These are phyloP conservation scores for Ormyrus pomaceus DNA, from an alignment of 2,888 invertebrate species.

Conservation along the genomic window DNA sequence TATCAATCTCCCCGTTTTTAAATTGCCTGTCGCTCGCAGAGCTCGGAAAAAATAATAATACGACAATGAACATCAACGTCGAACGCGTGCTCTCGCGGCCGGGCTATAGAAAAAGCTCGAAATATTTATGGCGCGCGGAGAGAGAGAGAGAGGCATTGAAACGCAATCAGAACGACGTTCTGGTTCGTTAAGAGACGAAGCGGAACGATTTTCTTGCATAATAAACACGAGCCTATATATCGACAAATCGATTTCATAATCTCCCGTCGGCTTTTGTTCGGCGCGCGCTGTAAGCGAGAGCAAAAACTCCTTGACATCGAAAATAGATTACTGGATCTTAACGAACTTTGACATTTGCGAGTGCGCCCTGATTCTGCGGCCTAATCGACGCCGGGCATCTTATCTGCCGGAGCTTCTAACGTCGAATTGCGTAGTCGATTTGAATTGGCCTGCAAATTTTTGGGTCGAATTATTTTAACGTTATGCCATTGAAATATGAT, in stretches of 20 bases:
- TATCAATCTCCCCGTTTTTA: no score
- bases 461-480: no score
- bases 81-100: no score
- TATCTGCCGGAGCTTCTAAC: no score
- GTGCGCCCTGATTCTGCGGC: background rate
- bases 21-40: no score
- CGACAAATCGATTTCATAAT: conserved; percentile 10
- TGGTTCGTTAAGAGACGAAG: background rate
- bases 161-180: background rate
- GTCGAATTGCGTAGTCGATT: no score
- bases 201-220: conserved; percentile 14
- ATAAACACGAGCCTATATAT: background rate
- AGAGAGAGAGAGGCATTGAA: no score
- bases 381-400: no score
- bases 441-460: no score
- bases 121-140: background rate
- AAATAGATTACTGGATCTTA: conserved; percentile 14
- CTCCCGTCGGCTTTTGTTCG: background rate
- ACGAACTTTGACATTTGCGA: conserved; percentile 1
- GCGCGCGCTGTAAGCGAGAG: background rate
- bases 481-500: no score
- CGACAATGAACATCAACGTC: no score
- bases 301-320: conserved; percentile 4
- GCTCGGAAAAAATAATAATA: no score
- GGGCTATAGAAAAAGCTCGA: background rate